Conservation (phyloP, 1,140 invertebrate genomes). For the Sweltsa coloradensis region DNA sequence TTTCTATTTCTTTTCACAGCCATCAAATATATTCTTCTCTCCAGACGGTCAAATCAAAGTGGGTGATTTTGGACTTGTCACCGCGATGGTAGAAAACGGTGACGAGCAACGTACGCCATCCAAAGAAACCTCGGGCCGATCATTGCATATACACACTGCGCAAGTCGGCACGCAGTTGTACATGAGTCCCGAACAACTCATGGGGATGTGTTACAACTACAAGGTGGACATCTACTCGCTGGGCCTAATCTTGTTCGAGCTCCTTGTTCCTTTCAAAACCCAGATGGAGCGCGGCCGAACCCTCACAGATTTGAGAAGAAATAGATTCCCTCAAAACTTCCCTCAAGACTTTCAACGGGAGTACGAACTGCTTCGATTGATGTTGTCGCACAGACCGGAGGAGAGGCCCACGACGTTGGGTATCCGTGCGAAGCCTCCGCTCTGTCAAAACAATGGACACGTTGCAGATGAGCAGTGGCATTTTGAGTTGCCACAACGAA, state of each 20-base stretch:
- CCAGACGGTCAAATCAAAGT: conserved; percentile 83
- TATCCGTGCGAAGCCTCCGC: conserved; percentile 41
- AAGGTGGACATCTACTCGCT: conserved; percentile 96
- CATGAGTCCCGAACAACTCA: conserved; percentile 91
- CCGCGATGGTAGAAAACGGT: conserved; percentile 56
- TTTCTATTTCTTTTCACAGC: conserved; percentile 39
- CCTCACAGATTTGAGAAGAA: conserved; percentile 45
- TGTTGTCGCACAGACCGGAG: conserved; percentile 60
- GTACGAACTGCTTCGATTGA: conserved; percentile 56
- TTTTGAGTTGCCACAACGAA: conserved; percentile 31
- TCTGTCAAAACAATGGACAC: conserved; percentile 24
- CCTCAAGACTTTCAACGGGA: conserved; percentile 47
- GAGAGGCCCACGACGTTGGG: conserved; percentile 63
- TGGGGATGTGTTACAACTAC: conserved; percentile 67
- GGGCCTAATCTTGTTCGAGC: conserved; percentile 87
- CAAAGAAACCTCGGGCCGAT: background rate
- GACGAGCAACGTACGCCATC: conserved; percentile 25
- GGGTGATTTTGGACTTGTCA: conserved; percentile 93
- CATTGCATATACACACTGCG: conserved; percentile 41
- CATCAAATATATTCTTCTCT: conserved; percentile 93
- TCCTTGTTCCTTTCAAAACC: conserved; percentile 78
- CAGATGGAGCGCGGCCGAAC: conserved; percentile 72
- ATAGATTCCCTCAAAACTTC: conserved; percentile 61
- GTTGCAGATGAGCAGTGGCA: conserved; percentile 28
- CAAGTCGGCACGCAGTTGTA: conserved; percentile 83